phyloP scores from a whole-genome alignment of 2,797 vertebrate genomes.

The Arctocebus calabarensis region DNA sequence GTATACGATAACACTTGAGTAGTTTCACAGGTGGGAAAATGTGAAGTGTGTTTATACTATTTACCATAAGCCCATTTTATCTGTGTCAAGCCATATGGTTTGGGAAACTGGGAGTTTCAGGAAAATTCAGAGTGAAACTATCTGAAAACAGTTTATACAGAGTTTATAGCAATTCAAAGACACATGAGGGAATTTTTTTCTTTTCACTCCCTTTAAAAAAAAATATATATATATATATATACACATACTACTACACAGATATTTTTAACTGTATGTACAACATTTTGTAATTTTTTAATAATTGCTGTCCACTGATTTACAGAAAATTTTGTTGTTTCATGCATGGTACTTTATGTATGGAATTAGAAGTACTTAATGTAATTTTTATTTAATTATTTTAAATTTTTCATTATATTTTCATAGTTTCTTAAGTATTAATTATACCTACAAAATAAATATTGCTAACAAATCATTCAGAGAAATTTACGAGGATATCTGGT shows the following conservation, averaged over 20 bases:
- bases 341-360: background rate
- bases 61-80: constrained; percentile 72
- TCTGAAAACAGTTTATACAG: constrained; percentile 56
- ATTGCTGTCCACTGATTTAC: background rate
- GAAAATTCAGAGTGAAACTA: constrained; percentile 67
- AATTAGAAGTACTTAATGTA: background rate
- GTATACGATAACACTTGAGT: constrained; percentile 31
- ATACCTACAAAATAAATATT: background rate
- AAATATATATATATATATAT: background rate
- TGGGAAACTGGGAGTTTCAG: constrained; percentile 63
- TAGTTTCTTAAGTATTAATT: background rate
- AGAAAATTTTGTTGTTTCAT: background rate
- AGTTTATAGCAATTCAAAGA: constrained; percentile 50
- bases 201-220: background rate
- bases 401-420: background rate
- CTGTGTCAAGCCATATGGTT: constrained; percentile 72
- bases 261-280: background rate
- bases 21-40: constrained; percentile 61
- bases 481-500: background rate
- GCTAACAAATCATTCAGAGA: background rate
- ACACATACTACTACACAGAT: background rate
- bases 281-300: constrained; percentile 7
- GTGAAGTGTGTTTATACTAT: constrained; percentile 57
- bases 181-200: background rate
- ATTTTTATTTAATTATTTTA: background rate